These are phyloP conservation scores for Macrotis lagotis DNA, from an alignment of 2,113 vertebrate species.

Conservation along the genomic window DNA sequence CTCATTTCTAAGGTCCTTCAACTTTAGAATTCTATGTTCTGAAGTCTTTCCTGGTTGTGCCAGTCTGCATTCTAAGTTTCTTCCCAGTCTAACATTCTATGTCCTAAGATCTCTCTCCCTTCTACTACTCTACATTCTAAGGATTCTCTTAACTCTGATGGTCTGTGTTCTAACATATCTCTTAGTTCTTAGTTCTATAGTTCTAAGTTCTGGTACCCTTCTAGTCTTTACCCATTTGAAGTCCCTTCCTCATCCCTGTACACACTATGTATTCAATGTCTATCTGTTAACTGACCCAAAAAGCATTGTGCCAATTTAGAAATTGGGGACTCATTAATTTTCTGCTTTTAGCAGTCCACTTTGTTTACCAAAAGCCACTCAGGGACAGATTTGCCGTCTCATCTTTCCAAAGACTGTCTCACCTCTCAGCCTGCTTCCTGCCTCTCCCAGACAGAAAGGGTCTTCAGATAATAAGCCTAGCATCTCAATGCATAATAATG, in stretches of 20 bases:
- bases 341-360: not conserved
- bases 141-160: not conserved
- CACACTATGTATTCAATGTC: not conserved
- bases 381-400: not conserved
- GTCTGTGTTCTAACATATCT: not conserved
- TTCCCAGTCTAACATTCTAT: not conserved
- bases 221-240: not conserved
- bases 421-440: not conserved
- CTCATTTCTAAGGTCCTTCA: not conserved
- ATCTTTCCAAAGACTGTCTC: accelerated
- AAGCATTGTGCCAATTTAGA: not conserved
- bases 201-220: not conserved
- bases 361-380: constrained; percentile 3
- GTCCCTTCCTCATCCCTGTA: not conserved
- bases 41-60: not conserved
- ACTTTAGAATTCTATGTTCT: too few relatives aligned
- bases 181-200: not conserved
- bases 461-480: not conserved
- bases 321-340: not conserved
- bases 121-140: not conserved
- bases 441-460: constrained; percentile 10
- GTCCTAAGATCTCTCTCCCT: not conserved
- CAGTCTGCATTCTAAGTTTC: not conserved
- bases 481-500: not conserved
- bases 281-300: not conserved